Base-by-base conservation (phyloP, 2,113 vertebrate species). In the Cathartes aura region DNA sequence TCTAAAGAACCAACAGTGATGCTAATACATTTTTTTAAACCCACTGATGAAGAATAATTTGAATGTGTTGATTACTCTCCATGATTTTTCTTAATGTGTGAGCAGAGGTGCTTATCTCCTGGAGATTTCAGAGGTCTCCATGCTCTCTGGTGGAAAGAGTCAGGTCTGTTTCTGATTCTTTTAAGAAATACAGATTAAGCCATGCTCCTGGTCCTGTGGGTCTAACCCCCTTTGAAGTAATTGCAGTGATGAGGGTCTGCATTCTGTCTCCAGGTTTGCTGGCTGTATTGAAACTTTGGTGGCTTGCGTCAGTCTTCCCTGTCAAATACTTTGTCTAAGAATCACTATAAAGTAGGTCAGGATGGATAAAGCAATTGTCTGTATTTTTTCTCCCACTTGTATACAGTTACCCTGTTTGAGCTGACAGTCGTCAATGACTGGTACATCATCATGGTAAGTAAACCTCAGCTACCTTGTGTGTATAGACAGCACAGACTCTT, bases 361-460 rank as follows among this genome's bases (percentile, higher is more conserved):
- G 32, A 34, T 93, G 88, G 58, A 30, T 58, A 16, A 72, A 86
- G 30, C 30, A 12, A 4, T 30, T 6, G 11, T 42, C 40, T 70
- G 27, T 92, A 6, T 75, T 43, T 83, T 60, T 56, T 52, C 59
- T 73, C 83, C 42, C 60, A 17, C 45, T 64, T 18, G 16, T 82
- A 36, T 97, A 40, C 98, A 99, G 99, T 99, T 94, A 99, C 99
- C 1, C 97, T 99, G 97, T 99, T 99, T 93, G 99, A 99, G 97
- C 98, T 99, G 96, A 99, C 99, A 0, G 99, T 99, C 3, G 99
- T 99, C 97, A 99, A 99, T 79, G 99, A 99, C 98, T 99, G 99
- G 99, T 99, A 99, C 97, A 99, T 99, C 96, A 99, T 99, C 80
- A 99, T 99, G 99, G 99, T 99, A 95, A 99, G 98, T 94, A 82